Evolutionary conservation across 2,797 vertebrate species (phyloP), one percentile per base, ranked within the genome.

Genomic region (Paguma larvata): DNA sequence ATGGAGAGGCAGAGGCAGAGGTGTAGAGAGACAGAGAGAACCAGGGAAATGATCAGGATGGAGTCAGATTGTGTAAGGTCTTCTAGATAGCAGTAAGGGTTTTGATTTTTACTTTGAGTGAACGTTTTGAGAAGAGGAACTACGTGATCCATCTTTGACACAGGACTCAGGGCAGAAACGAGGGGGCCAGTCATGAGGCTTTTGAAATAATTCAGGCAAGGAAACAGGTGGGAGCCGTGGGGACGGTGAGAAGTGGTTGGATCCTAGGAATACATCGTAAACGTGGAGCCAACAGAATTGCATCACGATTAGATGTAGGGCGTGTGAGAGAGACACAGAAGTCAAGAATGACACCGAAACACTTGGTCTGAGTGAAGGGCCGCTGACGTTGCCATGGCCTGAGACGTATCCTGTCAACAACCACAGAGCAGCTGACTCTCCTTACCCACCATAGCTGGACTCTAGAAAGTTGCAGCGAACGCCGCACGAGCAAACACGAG

Each of bases 391-490:
- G 44, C 1, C 63, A 2, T 8, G 3, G 16, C 10, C 51, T 0
- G 34, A 73, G 51, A 21, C 3, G 51, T 27, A 23, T 16, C 38
- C 5, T 1, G 19, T 6, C 62, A 16, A 2, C 44, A 10, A 46
- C 8, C 25, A 18, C 2, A 12, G 19, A 5, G 16, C 15, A 44
- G 51, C 4, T 2, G 48, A 14, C 6, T 53, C 46, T 51, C 48
- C 19, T 34, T 4, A 3, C 3, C 3, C 27, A 3, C 48, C 77
- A 53, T 21, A 2, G 77, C 7, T 4, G 12, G 1, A 0, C 4
- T 34, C 56, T 10, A 1, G 13, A 13, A 19, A 2, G 80, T 6
- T 12, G 3, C 25, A 2, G 56, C 78, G 5, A 80, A 56, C 51
- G 15, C 51, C 1, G n/a, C 38, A 44, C 46, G 25, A 44, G 72